Percentiles rank a stretch among this genome's conserved stretches.
These are phyloP conservation scores for Drosophila truncata DNA, from an alignment of 1,140 invertebrate genomes.

Conservation along the genomic window DNA sequence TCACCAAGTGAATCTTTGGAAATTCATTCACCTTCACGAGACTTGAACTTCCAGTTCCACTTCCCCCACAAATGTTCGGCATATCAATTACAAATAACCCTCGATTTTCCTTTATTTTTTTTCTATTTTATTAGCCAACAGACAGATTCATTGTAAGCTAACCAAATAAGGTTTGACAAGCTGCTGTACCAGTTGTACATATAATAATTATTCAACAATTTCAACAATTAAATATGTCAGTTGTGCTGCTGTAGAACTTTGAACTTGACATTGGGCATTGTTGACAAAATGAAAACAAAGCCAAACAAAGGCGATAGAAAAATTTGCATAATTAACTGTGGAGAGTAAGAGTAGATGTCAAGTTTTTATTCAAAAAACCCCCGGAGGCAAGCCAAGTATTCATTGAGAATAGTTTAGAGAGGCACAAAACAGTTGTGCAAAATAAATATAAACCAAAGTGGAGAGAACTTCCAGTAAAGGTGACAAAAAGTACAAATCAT, in stretches of 20 bases:
- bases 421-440: conserved; percentile 18
- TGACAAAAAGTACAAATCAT: background rate
- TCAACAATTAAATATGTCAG: conserved; percentile 57
- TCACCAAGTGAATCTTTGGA: conserved; percentile 20
- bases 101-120: conserved; percentile 18
- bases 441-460: conserved; percentile 9
- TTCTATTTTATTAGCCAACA: conserved; percentile 10
- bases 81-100: conserved; percentile 47
- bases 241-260: conserved; percentile 39
- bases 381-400: no score
- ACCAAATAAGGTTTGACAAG: conserved; percentile 15
- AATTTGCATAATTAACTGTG: conserved; percentile 49
- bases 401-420: background rate
- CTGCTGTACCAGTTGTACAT: background rate
- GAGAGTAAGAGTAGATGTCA: background rate
- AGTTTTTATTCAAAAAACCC: conserved; percentile 2
- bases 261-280: conserved; percentile 70
- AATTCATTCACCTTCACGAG: conserved; percentile 32
- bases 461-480: background rate
- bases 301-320: conserved; percentile 35
- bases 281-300: conserved; percentile 32
- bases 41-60: conserved; percentile 3
- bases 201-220: conserved; percentile 38
- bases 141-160: conserved; percentile 9
- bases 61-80: conserved; percentile 13